Evolutionary conservation across 2,113 vertebrate species (phyloP), one percentile per base, ranked within the genome.

Genomic region (Pteronura brasiliensis): DNA sequence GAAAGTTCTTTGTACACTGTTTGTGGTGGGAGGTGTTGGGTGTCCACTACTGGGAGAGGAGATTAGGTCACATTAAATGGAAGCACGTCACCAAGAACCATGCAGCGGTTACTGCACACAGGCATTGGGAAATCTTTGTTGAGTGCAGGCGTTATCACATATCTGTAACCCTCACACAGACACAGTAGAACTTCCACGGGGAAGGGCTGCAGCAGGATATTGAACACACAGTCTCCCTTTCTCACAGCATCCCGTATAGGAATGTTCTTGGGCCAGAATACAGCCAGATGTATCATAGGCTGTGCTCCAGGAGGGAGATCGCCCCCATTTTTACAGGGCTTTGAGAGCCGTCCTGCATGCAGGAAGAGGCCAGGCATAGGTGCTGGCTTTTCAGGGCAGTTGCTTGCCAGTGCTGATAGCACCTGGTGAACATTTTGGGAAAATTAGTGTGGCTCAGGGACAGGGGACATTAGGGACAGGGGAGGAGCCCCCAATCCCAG

Each of bases 391-490:
- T 92, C 47, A 36, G 6, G 39, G 34, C 7, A 83, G 15, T 27
- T n/a, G 18, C n/a, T 55, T 12, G 20, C 2, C 61, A n/a, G 2
- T 49, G 31, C 80, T 21, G 7, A 49, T 18, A 31, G 25, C 10
- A 61, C 13, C 25, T 34, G n/a, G 7, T 74, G 17, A 83, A 80
- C 67, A 2, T 65, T 61, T 12, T 4, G 23, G 12, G 21, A 71
- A 93, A 81, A 4, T 36, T 31, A 74, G n/a, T 7, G 9, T 71
- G 47, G 25, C 7, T 21, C 42, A 23, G 27, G 39, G 25, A 80
- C 29, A 44, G 0, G 21, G 6, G 1, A 23, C n/a, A 1, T 21
- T 49, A 23, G 27, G 39, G 25, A 80, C 29, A 44, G 0, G 21
- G 6, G 1, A 23, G 27, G 42, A 80, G 34, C 4, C 21, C 21